These are phyloP conservation scores for Globicephala melas DNA, from an alignment of 2,113 vertebrate species.

Conservation along the genomic window DNA sequence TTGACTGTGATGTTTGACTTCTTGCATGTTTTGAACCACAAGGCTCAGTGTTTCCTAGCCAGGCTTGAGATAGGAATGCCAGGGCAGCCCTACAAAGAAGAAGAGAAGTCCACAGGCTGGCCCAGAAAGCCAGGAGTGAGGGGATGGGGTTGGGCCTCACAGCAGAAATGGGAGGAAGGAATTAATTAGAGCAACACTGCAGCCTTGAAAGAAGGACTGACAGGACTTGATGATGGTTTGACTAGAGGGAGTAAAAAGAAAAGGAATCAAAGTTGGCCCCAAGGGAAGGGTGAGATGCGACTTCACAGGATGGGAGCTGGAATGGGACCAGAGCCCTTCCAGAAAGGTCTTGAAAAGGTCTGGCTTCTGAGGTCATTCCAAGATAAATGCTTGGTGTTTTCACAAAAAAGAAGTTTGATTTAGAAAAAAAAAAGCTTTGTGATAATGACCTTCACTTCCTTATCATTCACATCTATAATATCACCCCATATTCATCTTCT, in stretches of 20 bases:
- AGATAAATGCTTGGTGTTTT: background rate
- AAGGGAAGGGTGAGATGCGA: background rate
- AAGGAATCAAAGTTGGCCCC: background rate
- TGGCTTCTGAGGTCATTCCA: background rate
- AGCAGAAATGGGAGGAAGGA: background rate
- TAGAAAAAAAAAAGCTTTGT: background rate
- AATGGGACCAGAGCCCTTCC: background rate
- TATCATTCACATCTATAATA: background rate
- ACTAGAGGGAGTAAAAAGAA: background rate
- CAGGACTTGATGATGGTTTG: background rate
- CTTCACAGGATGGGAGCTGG: background rate
- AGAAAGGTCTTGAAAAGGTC: background rate
- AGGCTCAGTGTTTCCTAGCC: background rate
- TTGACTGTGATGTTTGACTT: background rate
- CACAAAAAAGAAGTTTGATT: background rate
- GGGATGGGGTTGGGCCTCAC: background rate
- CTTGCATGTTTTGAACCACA: background rate
- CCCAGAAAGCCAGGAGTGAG: background rate
- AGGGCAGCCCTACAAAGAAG: background rate
- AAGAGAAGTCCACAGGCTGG: background rate
- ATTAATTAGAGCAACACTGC: background rate
- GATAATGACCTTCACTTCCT: background rate
- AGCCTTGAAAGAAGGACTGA: background rate
- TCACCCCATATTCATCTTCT: background rate
- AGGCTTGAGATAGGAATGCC: background rate